A percentile compares a stretch with the other conserved stretches of the same genome.
Evolutionary conservation across 2,888 invertebrate genomes (phyloP).

Genomic region (Platycnemis pennipes): DNA sequence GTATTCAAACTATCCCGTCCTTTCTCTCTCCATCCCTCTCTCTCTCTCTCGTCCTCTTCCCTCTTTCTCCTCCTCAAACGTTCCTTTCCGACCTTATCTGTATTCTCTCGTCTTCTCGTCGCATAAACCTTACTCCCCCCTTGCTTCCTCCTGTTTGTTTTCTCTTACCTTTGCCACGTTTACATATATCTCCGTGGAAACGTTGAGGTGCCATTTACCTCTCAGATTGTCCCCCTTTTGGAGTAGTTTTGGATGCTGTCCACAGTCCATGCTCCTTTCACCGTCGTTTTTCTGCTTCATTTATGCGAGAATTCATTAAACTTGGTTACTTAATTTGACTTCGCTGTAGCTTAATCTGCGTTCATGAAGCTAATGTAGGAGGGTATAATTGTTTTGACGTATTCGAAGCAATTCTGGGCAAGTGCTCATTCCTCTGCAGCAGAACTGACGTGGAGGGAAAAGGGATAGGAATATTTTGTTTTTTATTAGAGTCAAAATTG

Average conservation of each 20-base stretch:
- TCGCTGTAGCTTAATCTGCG: not conserved
- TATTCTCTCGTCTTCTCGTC: not conserved
- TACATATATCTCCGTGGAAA: not conserved
- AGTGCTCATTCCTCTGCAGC: too few species aligned
- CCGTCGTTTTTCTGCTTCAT: not conserved
- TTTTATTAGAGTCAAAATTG: too few species aligned
- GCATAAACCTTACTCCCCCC: not conserved
- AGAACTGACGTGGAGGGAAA: too few species aligned
- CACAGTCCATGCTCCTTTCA: not conserved
- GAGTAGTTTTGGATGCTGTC: not conserved
- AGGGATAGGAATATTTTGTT: too few species aligned
- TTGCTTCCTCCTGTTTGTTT: not conserved
- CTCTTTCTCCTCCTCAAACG: not conserved
- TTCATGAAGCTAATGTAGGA: not conserved
- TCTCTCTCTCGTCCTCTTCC: not conserved
- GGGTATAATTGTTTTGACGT: not conserved
- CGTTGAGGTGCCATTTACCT: not conserved
- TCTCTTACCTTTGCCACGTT: not conserved
- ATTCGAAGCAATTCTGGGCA: not conserved
- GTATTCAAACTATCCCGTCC: not conserved
- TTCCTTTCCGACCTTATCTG: not conserved
- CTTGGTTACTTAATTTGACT: not conserved
- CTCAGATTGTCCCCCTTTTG: not conserved
- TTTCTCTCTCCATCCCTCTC: not conserved
- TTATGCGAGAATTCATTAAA: not conserved